Conservation (phyloP, 2,797 vertebrate species). For the Erpetoichthys calabaricus region DNA sequence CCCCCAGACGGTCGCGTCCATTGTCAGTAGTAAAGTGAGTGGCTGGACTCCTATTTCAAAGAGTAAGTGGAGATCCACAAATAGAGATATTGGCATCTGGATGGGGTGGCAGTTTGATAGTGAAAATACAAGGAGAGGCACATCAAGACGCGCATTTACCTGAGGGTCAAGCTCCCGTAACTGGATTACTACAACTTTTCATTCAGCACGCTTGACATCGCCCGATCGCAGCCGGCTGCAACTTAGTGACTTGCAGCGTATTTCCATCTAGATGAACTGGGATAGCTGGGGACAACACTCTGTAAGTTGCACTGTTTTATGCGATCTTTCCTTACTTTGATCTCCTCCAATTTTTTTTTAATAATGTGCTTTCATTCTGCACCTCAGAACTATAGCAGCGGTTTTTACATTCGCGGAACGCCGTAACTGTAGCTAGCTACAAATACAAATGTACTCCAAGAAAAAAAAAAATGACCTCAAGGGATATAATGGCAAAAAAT, state of each 20-base stretch:
- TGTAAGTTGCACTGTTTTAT: conserved; percentile 33
- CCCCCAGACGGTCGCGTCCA: conserved; percentile 10
- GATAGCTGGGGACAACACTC: conserved; percentile 40
- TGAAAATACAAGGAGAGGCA: conserved; percentile 20
- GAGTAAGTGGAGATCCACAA: conserved; percentile 22
- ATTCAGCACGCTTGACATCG: conserved; percentile 6
- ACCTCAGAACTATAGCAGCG: too few relatives aligned
- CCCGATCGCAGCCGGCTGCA: conserved; percentile 1
- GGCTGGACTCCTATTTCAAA: conserved; percentile 37
- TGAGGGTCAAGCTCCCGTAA: conserved; percentile 18
- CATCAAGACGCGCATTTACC: conserved; percentile 13
- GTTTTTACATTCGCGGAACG: too few relatives aligned
- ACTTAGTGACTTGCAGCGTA: conserved; percentile 30
- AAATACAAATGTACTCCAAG: too few relatives aligned
- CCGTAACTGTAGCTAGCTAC: too few relatives aligned
- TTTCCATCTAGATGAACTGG: conserved; percentile 45
- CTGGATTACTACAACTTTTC: conserved; percentile 31
- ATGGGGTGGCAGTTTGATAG: conserved; percentile 17
- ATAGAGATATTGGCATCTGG: conserved; percentile 9
- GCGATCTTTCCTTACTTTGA: too few relatives aligned
- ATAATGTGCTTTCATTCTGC: too few relatives aligned
- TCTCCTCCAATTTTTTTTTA: too few relatives aligned
- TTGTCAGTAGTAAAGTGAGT: conserved; percentile 42
- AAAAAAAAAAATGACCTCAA: too few relatives aligned
- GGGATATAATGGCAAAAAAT: too few relatives aligned